Base-by-base conservation (phyloP, 2,888 invertebrate genomes). In the Drosophila incognita region DNA sequence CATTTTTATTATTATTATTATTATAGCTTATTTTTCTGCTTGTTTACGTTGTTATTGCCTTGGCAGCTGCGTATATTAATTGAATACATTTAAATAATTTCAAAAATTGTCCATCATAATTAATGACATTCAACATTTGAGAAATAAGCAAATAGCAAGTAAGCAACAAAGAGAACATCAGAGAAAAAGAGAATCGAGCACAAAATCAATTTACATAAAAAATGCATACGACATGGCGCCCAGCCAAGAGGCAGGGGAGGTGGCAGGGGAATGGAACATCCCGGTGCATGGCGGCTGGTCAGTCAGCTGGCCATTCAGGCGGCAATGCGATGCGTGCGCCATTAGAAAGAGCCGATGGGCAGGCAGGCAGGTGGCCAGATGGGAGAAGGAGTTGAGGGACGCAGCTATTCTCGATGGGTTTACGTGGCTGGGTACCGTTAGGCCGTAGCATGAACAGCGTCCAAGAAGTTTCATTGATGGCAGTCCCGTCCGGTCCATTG, bases 41-140 rank as follows among this genome's bases (percentile, higher is more conserved):
- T 74, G 76, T 74, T 81, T 83, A 72, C 60, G 63, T 66, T 54
- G 72, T 81, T 83, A 62, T 60, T 38, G 63, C 8, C 49, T 29
- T 29, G 48, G 27, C 64, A 67, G 72, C 76, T 71, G 71, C 69
- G 65, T 63, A 63, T 65, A 81, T 78, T 89, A 86, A 86, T 86
- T 84, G 87, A 87, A 87, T 89, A 87, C 82, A 89, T 86, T 86
- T 86, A 82, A 86, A 86, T 89, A 87, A 83, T 87, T 81, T 73
- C 58, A 52, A 87, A 64, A 79, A 71, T 63, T 80, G 76, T 89
- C 84, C 68, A 78, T 86, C 85, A 89, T 84, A 84, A 80, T 78
- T 86, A 86, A 86, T 89, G 85, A 80, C 84, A 76, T 69, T 10
- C 74, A 67, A 69, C 69, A 62, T 46, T 49, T 76, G 67, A 4